Evolutionary conservation across 2,888 invertebrate species (phyloP).

Genomic region (Rhogogaster chlorosoma): DNA sequence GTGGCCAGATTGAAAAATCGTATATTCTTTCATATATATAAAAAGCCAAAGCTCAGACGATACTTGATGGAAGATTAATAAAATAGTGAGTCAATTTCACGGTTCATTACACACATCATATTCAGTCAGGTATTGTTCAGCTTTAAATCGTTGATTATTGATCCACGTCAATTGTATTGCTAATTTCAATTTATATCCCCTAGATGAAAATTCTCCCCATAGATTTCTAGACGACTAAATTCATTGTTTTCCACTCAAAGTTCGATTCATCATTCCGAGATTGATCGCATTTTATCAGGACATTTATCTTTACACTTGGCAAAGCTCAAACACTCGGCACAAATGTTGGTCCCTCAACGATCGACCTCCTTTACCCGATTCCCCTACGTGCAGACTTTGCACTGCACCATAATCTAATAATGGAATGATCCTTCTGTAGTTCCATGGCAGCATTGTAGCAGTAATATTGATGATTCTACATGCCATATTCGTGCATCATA

Average conservation of each 20-base stretch:
- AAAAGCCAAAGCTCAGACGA: not conserved
- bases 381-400: not conserved
- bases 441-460: not conserved
- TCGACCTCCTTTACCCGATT: not conserved
- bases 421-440: not conserved
- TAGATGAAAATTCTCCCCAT: no score
- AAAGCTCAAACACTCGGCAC: conserved; percentile 3
- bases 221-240: conserved; percentile 9
- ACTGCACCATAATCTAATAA: not conserved
- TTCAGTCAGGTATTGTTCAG: not conserved
- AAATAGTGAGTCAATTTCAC: not conserved
- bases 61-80: not conserved
- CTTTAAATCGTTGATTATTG: not conserved
- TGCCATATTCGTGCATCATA: not conserved
- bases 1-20: not conserved
- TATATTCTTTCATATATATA: not conserved
- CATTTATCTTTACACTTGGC: conserved; percentile 28
- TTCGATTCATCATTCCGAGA: conserved; percentile 13
- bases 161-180: not conserved
- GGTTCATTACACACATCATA: not conserved
- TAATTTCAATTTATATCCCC: not conserved
- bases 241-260: conserved; percentile 2
- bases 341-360: not conserved
- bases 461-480: not conserved
- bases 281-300: conserved; percentile 10